These are phyloP conservation scores for Lydus trimaculatus DNA, from an alignment of 2,888 invertebrate genomes.

Conservation along the genomic window DNA sequence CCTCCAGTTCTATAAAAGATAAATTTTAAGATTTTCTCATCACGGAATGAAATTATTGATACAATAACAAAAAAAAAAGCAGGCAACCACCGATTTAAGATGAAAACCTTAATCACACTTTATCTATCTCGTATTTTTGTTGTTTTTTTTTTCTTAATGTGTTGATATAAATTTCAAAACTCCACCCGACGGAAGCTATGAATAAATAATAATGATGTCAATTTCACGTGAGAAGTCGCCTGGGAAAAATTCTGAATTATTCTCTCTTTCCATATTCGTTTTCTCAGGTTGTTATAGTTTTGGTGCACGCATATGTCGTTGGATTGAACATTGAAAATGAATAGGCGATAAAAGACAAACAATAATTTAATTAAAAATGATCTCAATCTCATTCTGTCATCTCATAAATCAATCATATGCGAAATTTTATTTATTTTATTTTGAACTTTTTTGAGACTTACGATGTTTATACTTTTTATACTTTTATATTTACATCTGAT, in stretches of 20 bases:
- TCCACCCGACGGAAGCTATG: constrained; percentile 17
- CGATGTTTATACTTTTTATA: too few species aligned
- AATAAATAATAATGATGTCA: constrained; percentile 25
- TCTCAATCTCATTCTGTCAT: background rate
- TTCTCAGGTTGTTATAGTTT: constrained; percentile 1
- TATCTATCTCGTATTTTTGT: background rate
- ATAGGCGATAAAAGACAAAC: background rate
- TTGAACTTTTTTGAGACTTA: too few species aligned
- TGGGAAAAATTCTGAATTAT: constrained; percentile 6
- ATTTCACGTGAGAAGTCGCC: constrained; percentile 24
- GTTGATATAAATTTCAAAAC: constrained; percentile 13
- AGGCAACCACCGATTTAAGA: background rate
- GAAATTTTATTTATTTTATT: background rate
- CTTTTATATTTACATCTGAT: too few species aligned
- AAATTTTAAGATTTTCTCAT: background rate
- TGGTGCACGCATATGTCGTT: background rate
- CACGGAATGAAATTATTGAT: background rate
- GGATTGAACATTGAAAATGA: background rate
- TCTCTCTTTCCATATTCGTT: background rate
- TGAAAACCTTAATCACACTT: background rate
- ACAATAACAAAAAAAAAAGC: background rate
- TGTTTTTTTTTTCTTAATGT: background rate
- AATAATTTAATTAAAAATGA: background rate
- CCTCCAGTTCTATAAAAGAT: background rate
- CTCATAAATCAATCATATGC: background rate